Conservation (phyloP, 2,113 vertebrate species). For the Epinephelus fuscoguttatus region DNA sequence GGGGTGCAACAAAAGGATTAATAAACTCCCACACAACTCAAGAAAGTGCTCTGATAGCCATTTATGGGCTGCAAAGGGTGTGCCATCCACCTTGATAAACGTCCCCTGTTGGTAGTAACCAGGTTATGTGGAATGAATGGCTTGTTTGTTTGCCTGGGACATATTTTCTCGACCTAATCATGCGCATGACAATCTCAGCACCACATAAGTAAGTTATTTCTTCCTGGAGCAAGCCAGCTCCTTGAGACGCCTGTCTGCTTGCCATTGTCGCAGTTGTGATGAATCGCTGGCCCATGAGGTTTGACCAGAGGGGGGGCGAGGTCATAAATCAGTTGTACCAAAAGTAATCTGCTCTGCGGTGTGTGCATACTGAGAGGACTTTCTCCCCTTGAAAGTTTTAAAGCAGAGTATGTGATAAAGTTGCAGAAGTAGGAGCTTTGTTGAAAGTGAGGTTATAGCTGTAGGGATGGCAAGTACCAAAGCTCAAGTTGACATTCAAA, state of each 20-base stretch:
- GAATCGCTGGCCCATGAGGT: slow-evolving; percentile 54
- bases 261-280: slow-evolving; percentile 56
- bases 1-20: slow-evolving; percentile 33
- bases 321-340: slow-evolving; percentile 63
- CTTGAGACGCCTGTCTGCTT: slow-evolving; percentile 45
- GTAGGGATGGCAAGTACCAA: slow-evolving; percentile 7
- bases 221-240: slow-evolving; percentile 51
- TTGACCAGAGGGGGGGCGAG: slow-evolving; percentile 36
- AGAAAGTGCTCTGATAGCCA: slow-evolving; percentile 54
- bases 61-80: slow-evolving; percentile 33
- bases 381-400: slow-evolving; percentile 42
- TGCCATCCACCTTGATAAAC: slow-evolving; percentile 49
- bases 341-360: slow-evolving; percentile 27
- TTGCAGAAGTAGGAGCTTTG: slow-evolving; percentile 61
- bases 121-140: slow-evolving; percentile 52
- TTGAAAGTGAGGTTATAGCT: slow-evolving; percentile 61
- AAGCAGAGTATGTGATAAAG: slow-evolving; percentile 34
- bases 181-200: slow-evolving; percentile 35
- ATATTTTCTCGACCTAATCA: slow-evolving; percentile 67
- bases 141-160: slow-evolving; percentile 57
- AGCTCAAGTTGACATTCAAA: slow-evolving; percentile 16
- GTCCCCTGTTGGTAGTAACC: slow-evolving; percentile 24
- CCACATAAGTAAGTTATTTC: slow-evolving; percentile 73
- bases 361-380: slow-evolving; percentile 22
- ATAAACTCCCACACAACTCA: slow-evolving; percentile 53